Conservation (phyloP, 2,113 vertebrate genomes). For the Cephalopholis sonnerati region DNA sequence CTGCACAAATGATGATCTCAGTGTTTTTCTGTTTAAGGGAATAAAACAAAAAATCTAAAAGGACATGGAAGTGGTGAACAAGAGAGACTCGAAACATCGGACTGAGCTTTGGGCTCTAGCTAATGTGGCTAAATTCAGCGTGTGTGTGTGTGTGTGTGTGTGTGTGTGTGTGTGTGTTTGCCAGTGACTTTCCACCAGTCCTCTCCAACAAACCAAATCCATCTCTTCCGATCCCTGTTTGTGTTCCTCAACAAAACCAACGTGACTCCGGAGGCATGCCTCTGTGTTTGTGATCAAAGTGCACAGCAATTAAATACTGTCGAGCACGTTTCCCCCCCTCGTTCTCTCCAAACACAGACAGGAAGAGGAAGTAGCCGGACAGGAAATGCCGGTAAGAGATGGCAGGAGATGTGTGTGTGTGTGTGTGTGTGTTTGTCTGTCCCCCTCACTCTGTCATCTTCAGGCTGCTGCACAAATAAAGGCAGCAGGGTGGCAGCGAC, state of each 20-base stretch:
- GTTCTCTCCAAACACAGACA: conserved; percentile 54
- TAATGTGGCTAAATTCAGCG: background rate
- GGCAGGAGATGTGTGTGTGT: conserved; percentile 47
- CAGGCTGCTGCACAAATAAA: conserved; percentile 18
- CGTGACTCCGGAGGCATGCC: conserved; percentile 14
- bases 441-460: conserved; percentile 23
- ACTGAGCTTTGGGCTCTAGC: background rate
- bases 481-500: conserved; percentile 24
- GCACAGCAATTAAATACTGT: conserved; percentile 28
- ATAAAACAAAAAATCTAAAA: background rate
- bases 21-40: conserved; percentile 7
- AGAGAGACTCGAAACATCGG: background rate
- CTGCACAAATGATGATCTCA: conserved; percentile 1
- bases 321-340: background rate
- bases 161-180: background rate
- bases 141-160: background rate
- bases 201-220: conserved; percentile 1
- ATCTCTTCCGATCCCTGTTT: conserved; percentile 22
- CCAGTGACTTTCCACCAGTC: background rate
- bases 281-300: conserved; percentile 33
- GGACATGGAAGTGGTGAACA: background rate
- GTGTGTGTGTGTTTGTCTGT: conserved; percentile 12
- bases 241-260: conserved; percentile 41
- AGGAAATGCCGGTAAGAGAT: conserved; percentile 67
- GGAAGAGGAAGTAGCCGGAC: conserved; percentile 75